Percentiles rank a stretch among this genome's conserved stretches.
Evolutionary conservation across 1,140 invertebrate genomes (phyloP).

Genomic region (Drosophila virilis): DNA sequence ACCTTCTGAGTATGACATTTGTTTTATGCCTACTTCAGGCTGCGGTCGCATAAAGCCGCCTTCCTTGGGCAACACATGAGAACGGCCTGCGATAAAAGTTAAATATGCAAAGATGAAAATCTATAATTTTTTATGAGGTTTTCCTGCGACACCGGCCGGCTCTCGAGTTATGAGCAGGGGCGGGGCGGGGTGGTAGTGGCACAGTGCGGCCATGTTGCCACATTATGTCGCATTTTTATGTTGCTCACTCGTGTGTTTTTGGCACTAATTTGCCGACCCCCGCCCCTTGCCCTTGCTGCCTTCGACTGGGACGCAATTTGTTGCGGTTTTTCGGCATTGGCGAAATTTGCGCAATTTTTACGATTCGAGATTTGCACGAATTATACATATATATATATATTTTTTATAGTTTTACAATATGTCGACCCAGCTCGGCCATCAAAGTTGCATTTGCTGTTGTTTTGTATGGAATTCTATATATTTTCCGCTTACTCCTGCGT

Average conservation of each 20-base stretch:
- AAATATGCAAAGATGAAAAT: constrained; percentile 82
- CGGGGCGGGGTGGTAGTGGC: not conserved
- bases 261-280: constrained; percentile 60
- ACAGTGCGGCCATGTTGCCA: constrained; percentile 32
- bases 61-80: constrained; percentile 65
- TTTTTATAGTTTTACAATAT: constrained; percentile 82
- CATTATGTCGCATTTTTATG: constrained; percentile 70
- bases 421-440: constrained; percentile 57
- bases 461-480: constrained; percentile 50
- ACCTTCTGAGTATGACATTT: constrained; percentile 76
- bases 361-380: constrained; percentile 76
- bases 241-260: constrained; percentile 39
- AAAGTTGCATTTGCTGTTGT: constrained; percentile 61
- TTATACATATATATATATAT: constrained; percentile 60
- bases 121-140: constrained; percentile 79
- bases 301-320: constrained; percentile 58
- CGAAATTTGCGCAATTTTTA: constrained; percentile 74
- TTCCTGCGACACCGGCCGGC: constrained; percentile 51
- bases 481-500: constrained; percentile 18
- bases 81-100: constrained; percentile 70
- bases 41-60: constrained; percentile 65
- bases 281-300: not conserved
- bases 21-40: constrained; percentile 74
- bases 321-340: constrained; percentile 64
- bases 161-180: not conserved